Evolutionary conservation across 2,113 vertebrate species (phyloP), one percentile per base, ranked within the genome.

Genomic region (Laterallus jamaicensis): DNA sequence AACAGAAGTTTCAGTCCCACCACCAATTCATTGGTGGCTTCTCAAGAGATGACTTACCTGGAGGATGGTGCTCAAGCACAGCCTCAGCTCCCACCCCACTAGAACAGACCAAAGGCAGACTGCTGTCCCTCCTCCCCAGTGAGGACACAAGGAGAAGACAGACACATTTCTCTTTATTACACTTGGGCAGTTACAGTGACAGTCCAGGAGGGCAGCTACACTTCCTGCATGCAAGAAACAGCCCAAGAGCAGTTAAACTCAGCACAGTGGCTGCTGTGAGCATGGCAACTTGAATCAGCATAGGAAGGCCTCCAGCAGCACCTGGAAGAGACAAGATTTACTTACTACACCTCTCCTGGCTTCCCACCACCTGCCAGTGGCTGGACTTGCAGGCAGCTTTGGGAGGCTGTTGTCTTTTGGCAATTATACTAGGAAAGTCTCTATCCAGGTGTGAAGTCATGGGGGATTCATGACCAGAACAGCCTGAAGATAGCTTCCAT

Each of bases 31-130:
- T 8, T 18, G 21, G 29, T 66, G 15, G 59, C 75, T 85, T 58
- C 73, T n/a, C 40, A 58, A 39, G 11, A 63, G 32, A 4, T 4
- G 19, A 4, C 21, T 90, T 54, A 40, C 42, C 55, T 64, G 28
- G 13, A 47, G 8, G 12, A 7, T 0, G 2, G 26, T 13, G 10
- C 66, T 35, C 0, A 0, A 55, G 17, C 5, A 54, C 17, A 44
- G 5, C 19, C 31, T 9, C 5, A 4, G 1, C 24, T 6, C 25
- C 18, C 32, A 25, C 5, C 32, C 6, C n/a, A 18, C 17, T 2
- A 1, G 3, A 54, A 42, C 28, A 82, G 29, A 18, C 17, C 56
- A 21, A 18, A 79, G 19, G 25, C 28, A 29, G 13, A 4, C 11
- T 9, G 16, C 16, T 40, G 11, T 22, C 24, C 49, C 35, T 44